Percentiles rank a stretch among this genome's conserved stretches.
These are phyloP conservation scores for Macroramphosus scolopax DNA, from an alignment of 2,797 vertebrate genomes.

Conservation along the genomic window DNA sequence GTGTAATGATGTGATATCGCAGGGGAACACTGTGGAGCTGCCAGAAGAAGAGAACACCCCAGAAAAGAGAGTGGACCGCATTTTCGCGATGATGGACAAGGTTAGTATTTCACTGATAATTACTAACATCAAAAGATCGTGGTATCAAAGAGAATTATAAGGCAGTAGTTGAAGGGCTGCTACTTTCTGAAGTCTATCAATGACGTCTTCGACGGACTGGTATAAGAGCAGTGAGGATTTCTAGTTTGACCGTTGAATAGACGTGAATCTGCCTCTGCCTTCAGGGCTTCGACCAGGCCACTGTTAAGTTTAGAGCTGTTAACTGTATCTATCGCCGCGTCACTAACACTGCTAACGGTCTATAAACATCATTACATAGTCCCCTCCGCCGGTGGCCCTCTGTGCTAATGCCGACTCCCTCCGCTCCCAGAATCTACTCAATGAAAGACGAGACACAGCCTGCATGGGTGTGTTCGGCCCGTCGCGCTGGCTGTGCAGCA, in stretches of 20 bases:
- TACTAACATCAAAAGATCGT: no score
- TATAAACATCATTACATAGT: constrained; percentile 58
- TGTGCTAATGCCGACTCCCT: constrained; percentile 29
- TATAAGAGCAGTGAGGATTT: constrained; percentile 3
- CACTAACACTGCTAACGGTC: constrained; percentile 56
- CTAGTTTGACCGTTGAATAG: constrained; percentile 17
- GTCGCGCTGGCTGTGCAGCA: constrained; percentile 34
- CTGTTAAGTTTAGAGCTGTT: constrained; percentile 52
- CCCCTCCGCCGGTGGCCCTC: constrained; percentile 25
- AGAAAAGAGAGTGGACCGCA: constrained; percentile 95
- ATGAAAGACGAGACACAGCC: constrained; percentile 59
- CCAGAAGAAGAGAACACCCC: constrained; percentile 98
- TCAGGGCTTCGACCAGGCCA: constrained; percentile 26
- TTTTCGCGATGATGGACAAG: constrained; percentile 99
- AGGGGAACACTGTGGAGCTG: constrained; percentile 98
- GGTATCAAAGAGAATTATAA: no score
- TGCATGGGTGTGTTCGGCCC: constrained; percentile 43
- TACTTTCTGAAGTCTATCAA: neutral
- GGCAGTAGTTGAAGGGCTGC: neutral
- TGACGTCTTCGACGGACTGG: no score
- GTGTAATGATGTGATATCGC: no score
- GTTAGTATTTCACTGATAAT: no score
- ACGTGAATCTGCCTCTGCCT: constrained; percentile 34
- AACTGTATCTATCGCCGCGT: constrained; percentile 43
- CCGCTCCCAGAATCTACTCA: constrained; percentile 41